Evolutionary conservation across 2,113 vertebrate species (phyloP).

Genomic region (Heloderma charlesbogerti): DNA sequence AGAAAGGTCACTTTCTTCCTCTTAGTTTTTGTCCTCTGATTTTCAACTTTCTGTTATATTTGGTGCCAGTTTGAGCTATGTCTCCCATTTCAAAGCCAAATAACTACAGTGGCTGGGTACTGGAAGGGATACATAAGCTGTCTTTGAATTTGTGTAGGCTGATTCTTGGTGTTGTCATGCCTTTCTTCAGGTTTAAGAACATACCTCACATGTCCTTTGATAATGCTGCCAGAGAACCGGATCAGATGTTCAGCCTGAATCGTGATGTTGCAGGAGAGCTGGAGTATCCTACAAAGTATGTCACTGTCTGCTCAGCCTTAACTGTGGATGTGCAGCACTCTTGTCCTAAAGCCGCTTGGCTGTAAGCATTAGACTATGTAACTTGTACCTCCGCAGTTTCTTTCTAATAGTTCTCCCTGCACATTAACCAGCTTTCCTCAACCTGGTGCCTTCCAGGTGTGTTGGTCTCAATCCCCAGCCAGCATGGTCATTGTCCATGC

Average conservation of each 20-base stretch:
- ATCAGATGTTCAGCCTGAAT: constrained; percentile 94
- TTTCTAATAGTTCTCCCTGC: not conserved
- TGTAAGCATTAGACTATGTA: not conserved
- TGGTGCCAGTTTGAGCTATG: too few relatives aligned
- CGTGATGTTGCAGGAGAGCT: constrained; percentile 87
- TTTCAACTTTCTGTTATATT: accelerated
- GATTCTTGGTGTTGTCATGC: not conserved
- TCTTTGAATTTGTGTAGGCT: not conserved
- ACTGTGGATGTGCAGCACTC: not conserved
- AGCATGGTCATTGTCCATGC: too few relatives aligned
- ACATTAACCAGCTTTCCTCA: too few relatives aligned
- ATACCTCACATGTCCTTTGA: constrained; percentile 98
- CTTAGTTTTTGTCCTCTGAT: not conserved
- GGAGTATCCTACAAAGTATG: constrained; percentile 96
- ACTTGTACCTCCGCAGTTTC: not conserved
- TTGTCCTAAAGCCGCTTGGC: not conserved
- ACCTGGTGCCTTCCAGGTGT: too few relatives aligned
- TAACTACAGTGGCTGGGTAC: accelerated
- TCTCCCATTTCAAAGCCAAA: not conserved
- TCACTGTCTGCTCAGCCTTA: not conserved
- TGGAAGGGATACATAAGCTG: not conserved
- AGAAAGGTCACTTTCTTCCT: not conserved
- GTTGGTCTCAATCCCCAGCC: too few relatives aligned
- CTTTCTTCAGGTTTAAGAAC: constrained; percentile 89
- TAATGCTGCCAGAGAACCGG: constrained; percentile 89